phyloP scores from a whole-genome alignment of 1,140 invertebrate genomes.

The Brachionus rubens region DNA sequence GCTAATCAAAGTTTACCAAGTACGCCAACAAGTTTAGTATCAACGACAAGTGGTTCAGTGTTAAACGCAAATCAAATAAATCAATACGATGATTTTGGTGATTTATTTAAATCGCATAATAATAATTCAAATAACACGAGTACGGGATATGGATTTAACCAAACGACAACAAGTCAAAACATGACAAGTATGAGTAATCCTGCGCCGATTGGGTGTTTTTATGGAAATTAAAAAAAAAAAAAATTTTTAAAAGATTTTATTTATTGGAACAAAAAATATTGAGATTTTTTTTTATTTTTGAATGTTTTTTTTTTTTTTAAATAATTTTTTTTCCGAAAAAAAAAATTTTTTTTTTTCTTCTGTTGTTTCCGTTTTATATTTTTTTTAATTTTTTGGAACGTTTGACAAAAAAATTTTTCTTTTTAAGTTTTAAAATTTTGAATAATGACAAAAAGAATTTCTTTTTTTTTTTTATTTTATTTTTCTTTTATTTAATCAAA shows the following conservation, averaged over 20 bases:
- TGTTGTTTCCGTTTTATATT: constrained; percentile 32
- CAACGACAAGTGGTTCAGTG: not conserved
- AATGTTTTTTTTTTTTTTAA: constrained; percentile 29
- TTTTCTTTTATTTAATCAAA: constrained; percentile 37
- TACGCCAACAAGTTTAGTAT: not conserved
- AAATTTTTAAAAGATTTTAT: too few relatives aligned
- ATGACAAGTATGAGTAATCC: constrained; percentile 5
- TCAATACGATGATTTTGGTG: not conserved
- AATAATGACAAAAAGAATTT: too few relatives aligned
- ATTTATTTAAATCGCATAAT: not conserved
- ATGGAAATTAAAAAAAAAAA: constrained; percentile 39
- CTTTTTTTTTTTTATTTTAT: too few relatives aligned
- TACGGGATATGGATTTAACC: too few relatives aligned
- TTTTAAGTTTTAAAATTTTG: too few relatives aligned
- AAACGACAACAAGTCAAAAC: too few relatives aligned
- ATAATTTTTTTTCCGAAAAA: constrained; percentile 1
- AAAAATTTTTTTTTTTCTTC: constrained; percentile 35
- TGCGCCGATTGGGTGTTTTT: constrained; percentile 25
- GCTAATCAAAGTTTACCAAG: not conserved
- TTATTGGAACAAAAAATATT: too few relatives aligned
- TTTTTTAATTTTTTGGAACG: constrained; percentile 24
- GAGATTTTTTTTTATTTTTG: constrained; percentile 27
- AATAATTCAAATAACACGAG: not conserved
- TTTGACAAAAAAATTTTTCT: too few relatives aligned
- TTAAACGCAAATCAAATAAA: not conserved